Evolutionary conservation across 1,140 invertebrate genomes (phyloP).

Genomic region (Aphaenogaster floridana): DNA sequence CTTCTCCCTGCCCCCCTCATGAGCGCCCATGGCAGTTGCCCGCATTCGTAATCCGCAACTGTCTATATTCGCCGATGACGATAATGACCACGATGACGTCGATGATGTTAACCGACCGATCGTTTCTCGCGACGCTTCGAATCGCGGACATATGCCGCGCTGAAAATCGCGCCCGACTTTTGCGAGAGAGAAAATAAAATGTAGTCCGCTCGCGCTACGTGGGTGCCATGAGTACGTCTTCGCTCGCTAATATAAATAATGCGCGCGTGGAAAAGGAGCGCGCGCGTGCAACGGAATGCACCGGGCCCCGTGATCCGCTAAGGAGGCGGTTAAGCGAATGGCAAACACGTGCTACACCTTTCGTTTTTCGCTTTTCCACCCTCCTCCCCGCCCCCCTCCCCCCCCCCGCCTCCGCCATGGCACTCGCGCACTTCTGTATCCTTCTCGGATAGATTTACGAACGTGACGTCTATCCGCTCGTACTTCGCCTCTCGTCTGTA

Average conservation of each 20-base stretch:
- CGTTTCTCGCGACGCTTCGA: neutral
- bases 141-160: neutral
- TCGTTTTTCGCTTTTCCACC: slow-evolving; percentile 61
- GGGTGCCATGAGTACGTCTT: slow-evolving; percentile 39
- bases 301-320: neutral
- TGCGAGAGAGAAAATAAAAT: neutral
- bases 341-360: slow-evolving; percentile 68
- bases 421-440: slow-evolving; percentile 47
- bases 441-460: slow-evolving; percentile 56
- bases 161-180: neutral
- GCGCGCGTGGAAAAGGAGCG: slow-evolving; percentile 43
- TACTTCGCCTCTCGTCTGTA: neutral
- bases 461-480: slow-evolving; percentile 33
- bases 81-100: slow-evolving; percentile 6
- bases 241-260: slow-evolving; percentile 69
- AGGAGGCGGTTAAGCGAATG: slow-evolving; percentile 62
- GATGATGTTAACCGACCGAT: neutral
- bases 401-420: neutral
- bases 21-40: too few relatives aligned
- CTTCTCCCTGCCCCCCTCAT: too few relatives aligned
- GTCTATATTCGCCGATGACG: neutral
- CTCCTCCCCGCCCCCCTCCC: slow-evolving; percentile 3
- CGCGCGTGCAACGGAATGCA: neutral
- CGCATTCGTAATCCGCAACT: neutral
- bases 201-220: neutral